A percentile compares a stretch with the other conserved stretches of the same genome.
These are phyloP conservation scores for Synergus itoensis DNA, from an alignment of 2,888 invertebrate species.

Conservation along the genomic window DNA sequence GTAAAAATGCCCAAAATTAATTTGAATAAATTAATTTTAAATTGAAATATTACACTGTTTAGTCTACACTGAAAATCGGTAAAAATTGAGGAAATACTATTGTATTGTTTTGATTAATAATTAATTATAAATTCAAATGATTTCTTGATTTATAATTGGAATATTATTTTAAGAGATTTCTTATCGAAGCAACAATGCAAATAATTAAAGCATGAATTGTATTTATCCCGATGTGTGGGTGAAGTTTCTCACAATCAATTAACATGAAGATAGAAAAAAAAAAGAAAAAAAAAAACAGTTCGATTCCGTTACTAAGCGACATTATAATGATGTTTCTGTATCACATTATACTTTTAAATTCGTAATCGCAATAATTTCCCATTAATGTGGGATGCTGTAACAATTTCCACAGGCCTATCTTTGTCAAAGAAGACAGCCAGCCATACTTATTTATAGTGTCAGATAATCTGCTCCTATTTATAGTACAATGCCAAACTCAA, in stretches of 20 bases:
- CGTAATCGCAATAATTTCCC: conserved; percentile 25
- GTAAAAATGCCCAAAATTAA: too few species aligned
- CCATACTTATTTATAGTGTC: conserved; percentile 30
- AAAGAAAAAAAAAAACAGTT: conserved; percentile 4
- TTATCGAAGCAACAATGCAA: background rate
- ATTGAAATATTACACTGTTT: too few species aligned
- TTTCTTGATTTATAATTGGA: background rate
- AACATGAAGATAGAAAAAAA: background rate
- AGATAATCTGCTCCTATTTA: conserved; percentile 39
- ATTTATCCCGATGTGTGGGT: background rate
- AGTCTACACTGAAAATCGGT: too few species aligned
- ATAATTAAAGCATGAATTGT: background rate
- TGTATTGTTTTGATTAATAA: background rate
- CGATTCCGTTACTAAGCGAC: conserved; percentile 7
- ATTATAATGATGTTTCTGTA: conserved; percentile 21
- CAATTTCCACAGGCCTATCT: conserved; percentile 34
- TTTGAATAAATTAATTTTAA: too few species aligned
- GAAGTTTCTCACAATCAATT: conserved; percentile 14
- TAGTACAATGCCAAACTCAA: conserved; percentile 35
- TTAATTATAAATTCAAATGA: background rate
- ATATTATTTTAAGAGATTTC: conserved; percentile 15
- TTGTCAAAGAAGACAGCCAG: conserved; percentile 19
- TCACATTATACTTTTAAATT: conserved; percentile 33
- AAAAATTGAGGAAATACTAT: background rate
- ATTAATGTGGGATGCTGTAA: conserved; percentile 31